Percentiles rank a stretch among this genome's conserved stretches.
Evolutionary conservation across 1,140 invertebrate genomes (phyloP).

Genomic region (Vanessa tameamea): DNA sequence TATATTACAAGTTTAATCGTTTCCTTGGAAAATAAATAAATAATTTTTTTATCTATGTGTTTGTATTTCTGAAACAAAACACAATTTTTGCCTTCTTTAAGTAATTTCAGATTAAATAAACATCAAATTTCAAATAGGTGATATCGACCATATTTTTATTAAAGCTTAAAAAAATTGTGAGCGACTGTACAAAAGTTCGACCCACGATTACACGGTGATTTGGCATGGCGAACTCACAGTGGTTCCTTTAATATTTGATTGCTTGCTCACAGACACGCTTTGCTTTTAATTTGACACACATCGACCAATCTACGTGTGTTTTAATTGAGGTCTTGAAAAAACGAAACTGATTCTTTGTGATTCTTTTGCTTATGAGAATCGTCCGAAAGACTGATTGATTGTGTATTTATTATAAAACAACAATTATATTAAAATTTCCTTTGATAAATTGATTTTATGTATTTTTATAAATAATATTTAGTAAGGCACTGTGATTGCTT

Average conservation of each 20-base stretch:
- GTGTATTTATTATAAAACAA: neutral
- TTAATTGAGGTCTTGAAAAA: slow-evolving; percentile 28
- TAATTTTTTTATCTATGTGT: no score
- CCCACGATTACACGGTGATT: slow-evolving; percentile 54
- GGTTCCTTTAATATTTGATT: slow-evolving; percentile 38
- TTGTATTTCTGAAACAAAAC: no score
- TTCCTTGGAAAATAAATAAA: no score
- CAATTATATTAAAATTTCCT: no score
- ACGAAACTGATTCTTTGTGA: neutral
- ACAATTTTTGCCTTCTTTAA: no score
- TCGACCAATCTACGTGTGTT: slow-evolving; percentile 17
- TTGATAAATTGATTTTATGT: no score
- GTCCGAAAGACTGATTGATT: neutral
- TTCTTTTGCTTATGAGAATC: neutral
- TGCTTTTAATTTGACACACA: slow-evolving; percentile 40
- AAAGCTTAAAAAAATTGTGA: neutral
- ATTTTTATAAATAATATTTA: no score
- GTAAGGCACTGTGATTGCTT: no score
- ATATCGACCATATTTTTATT: no score
- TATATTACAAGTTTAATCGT: no score
- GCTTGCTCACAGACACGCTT: slow-evolving; percentile 37
- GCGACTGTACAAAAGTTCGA: neutral
- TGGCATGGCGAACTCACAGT: slow-evolving; percentile 42
- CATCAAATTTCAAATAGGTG: no score
- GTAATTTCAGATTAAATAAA: no score